A percentile compares a stretch with the other conserved stretches of the same genome.
Evolutionary conservation across 2,888 invertebrate genomes (phyloP).

Genomic region (Choreutis nemorana): DNA sequence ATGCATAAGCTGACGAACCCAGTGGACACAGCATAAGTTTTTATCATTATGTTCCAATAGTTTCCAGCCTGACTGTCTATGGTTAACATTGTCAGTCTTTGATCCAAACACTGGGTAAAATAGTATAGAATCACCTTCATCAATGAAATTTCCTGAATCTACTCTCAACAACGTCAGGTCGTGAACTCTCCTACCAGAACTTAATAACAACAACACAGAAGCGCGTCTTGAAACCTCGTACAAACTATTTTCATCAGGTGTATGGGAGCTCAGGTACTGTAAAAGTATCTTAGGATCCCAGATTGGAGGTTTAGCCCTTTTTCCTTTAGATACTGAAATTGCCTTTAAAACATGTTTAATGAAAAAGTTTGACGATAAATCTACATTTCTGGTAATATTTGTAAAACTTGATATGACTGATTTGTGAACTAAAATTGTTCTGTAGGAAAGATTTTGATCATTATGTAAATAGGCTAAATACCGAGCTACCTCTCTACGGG

Average conservation of each 20-base stretch:
- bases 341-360: constrained; percentile 9
- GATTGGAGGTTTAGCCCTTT: constrained; percentile 6
- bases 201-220: not conserved
- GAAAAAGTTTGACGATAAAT: constrained; percentile 9
- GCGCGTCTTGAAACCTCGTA: not conserved
- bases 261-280: too few relatives aligned
- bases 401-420: constrained; percentile 9
- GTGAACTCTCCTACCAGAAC: too few relatives aligned
- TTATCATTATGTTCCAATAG: too few relatives aligned
- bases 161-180: too few relatives aligned
- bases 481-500: constrained; percentile 8
- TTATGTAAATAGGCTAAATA: constrained; percentile 10
- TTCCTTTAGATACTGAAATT: constrained; percentile 4
- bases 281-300: constrained; percentile 6
- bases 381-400: constrained; percentile 1
- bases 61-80: constrained; percentile 1
- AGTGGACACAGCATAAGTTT: too few relatives aligned
- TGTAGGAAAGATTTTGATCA: constrained; percentile 3
- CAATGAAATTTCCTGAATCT: too few relatives aligned
- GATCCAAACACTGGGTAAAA: too few relatives aligned
- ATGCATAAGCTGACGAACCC: not conserved
- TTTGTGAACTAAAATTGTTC: constrained; percentile 7
- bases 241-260: too few relatives aligned
- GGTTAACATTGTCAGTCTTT: not conserved
- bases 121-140: too few relatives aligned